A percentile compares a stretch with the other conserved stretches of the same genome.
phyloP scores from a whole-genome alignment of 2,888 invertebrate genomes.

The Embidobia sp. region DNA sequence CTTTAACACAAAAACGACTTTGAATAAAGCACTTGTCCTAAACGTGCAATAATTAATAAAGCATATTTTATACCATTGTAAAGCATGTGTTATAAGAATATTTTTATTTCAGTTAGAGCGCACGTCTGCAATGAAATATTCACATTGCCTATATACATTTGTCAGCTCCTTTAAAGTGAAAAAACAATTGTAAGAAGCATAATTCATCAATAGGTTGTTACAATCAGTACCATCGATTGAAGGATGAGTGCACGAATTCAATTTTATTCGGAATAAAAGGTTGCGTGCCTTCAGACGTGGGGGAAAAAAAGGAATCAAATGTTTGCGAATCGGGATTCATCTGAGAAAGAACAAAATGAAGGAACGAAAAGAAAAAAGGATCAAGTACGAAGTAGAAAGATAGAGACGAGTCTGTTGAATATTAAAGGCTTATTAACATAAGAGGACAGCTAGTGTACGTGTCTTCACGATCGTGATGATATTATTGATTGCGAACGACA shows the following conservation, averaged over 20 bases:
- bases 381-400: conserved; percentile 51
- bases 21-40: too few relatives aligned
- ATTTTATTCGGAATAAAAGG: conserved; percentile 4
- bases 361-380: conserved; percentile 40
- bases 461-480: conserved; percentile 78
- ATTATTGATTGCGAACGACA: conserved; percentile 75
- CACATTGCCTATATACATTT: too few relatives aligned
- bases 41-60: too few relatives aligned
- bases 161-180: too few relatives aligned
- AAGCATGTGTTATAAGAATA: too few relatives aligned
- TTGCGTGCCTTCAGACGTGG: not conserved
- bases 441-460: conserved; percentile 77
- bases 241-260: conserved; percentile 1
- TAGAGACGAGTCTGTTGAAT: conserved; percentile 70
- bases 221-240: too few relatives aligned
- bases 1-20: too few relatives aligned
- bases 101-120: too few relatives aligned
- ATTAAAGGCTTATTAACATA: conserved; percentile 79
- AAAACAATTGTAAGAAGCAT: too few relatives aligned
- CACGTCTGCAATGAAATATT: too few relatives aligned
- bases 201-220: too few relatives aligned
- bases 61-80: too few relatives aligned
- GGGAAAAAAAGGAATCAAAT: conserved; percentile 15
- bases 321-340: conserved; percentile 48
- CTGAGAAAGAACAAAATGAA: conserved; percentile 38